Conservation (phyloP, 2,888 invertebrate species). For the Cataglyphis cursor region DNA sequence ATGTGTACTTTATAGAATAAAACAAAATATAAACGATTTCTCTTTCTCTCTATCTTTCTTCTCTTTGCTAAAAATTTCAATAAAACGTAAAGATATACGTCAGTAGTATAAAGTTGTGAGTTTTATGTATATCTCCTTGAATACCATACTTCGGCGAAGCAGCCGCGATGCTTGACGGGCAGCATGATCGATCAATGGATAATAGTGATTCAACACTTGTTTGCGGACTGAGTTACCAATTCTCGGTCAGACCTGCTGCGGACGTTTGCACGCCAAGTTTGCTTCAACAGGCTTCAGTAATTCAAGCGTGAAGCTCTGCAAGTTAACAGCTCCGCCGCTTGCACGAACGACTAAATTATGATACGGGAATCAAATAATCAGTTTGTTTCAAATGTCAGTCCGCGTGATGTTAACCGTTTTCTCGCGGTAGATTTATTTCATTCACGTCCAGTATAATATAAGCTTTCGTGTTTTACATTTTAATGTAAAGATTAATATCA, state of each 20-base stretch:
- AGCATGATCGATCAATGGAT: constrained; percentile 47
- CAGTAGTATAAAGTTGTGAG: background rate
- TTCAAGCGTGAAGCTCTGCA: constrained; percentile 44
- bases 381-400: constrained; percentile 20
- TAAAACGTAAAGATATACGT: background rate
- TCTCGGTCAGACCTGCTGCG: constrained; percentile 39
- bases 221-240: constrained; percentile 49
- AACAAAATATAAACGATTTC: background rate
- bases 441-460: background rate
- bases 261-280: constrained; percentile 54
- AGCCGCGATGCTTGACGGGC: background rate
- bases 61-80: background rate
- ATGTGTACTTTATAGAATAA: background rate
- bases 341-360: constrained; percentile 54
- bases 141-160: constrained; percentile 13
- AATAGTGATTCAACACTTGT: constrained; percentile 53
- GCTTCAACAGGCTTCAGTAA: constrained; percentile 50
- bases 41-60: background rate
- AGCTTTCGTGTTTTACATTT: background rate
- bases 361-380: constrained; percentile 51
- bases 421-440: constrained; percentile 23
- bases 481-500: background rate
- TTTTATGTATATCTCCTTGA: background rate
- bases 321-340: constrained; percentile 43
- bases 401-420: background rate